Evolutionary conservation across 92 coral and sea anemone species (phyloP).

Genomic region (Paragorgia papillata): DNA sequence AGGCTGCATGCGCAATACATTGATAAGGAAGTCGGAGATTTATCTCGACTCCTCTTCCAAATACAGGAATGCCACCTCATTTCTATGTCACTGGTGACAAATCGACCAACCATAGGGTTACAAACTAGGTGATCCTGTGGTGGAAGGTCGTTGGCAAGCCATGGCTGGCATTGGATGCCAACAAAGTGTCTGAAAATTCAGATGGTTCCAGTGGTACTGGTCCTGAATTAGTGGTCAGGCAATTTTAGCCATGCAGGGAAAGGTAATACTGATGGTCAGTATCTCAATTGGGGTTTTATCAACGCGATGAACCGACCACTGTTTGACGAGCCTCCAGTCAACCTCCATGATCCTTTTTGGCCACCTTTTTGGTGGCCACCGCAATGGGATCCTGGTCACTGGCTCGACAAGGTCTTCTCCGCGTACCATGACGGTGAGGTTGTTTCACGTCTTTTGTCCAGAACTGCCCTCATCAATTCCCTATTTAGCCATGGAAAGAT

Average conservation of each 20-base stretch:
- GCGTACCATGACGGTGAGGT: not conserved
- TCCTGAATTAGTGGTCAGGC: constrained; percentile 14
- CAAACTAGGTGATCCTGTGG: constrained; percentile 37
- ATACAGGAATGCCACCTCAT: constrained; percentile 28
- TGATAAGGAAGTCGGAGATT: constrained; percentile 19
- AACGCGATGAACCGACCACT: constrained; percentile 27
- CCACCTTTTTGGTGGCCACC: constrained; percentile 24
- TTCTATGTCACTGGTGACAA: constrained; percentile 36
- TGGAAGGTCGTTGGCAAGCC: constrained; percentile 29
- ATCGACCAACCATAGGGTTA: constrained; percentile 24
- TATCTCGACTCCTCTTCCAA: constrained; percentile 9
- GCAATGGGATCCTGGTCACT: constrained; percentile 37
- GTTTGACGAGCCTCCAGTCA: not conserved
- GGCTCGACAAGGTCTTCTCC: constrained; percentile 31
- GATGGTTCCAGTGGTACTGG: constrained; percentile 33
- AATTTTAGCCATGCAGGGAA: constrained; percentile 34
- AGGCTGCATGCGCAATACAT: constrained; percentile 29
- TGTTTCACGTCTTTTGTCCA: not conserved
- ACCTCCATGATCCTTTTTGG: constrained; percentile 3
- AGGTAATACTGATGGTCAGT: constrained; percentile 25
- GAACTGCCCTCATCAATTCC: constrained; percentile 19
- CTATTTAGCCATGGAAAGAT: constrained; percentile 12
- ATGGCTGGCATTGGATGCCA: not conserved
- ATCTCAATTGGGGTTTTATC: constrained; percentile 8
- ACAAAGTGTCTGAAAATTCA: constrained; percentile 14